Percentiles rank a stretch among this genome's conserved stretches.
These are phyloP conservation scores for Samia ricini DNA, from an alignment of 1,140 invertebrate genomes.

Conservation along the genomic window DNA sequence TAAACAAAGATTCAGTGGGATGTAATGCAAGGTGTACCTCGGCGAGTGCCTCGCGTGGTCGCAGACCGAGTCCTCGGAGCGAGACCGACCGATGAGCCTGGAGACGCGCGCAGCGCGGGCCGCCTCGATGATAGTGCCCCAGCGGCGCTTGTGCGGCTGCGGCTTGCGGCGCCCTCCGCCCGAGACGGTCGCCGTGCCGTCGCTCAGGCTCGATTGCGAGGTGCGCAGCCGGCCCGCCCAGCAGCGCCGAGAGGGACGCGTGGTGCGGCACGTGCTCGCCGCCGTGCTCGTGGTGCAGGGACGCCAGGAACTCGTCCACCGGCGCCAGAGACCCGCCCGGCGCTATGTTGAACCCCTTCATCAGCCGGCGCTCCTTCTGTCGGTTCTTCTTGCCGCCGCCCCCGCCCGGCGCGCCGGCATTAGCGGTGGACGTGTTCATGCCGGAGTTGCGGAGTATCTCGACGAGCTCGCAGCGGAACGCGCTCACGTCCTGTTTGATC, in stretches of 20 bases:
- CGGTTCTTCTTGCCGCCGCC: slow-evolving; percentile 95
- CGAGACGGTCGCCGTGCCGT: slow-evolving; percentile 15
- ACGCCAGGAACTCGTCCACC: slow-evolving; percentile 86
- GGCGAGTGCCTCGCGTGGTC: slow-evolving; percentile 79
- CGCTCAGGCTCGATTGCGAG: slow-evolving; percentile 61
- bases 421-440: slow-evolving; percentile 92
- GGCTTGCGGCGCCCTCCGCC: slow-evolving; percentile 68
- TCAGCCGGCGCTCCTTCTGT: slow-evolving; percentile 92
- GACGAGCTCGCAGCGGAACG: slow-evolving; percentile 95
- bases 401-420: slow-evolving; percentile 86
- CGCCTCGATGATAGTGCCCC: slow-evolving; percentile 90
- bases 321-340: slow-evolving; percentile 83
- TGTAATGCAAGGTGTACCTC: slow-evolving; percentile 36
- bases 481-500: slow-evolving; percentile 98
- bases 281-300: slow-evolving; percentile 70
- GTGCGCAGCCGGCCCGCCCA: slow-evolving; percentile 56
- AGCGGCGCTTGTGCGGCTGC: slow-evolving; percentile 83
- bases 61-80: slow-evolving; percentile 91
- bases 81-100: slow-evolving; percentile 77
- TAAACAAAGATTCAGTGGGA: too few species aligned
- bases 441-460: slow-evolving; percentile 96
- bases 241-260: slow-evolving; percentile 60
- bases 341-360: slow-evolving; percentile 96
- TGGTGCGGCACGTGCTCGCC: slow-evolving; percentile 52
- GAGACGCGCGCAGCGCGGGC: slow-evolving; percentile 81